Base-by-base conservation (phyloP, 2,888 invertebrate species). In the Camptogramma bilineatum region DNA sequence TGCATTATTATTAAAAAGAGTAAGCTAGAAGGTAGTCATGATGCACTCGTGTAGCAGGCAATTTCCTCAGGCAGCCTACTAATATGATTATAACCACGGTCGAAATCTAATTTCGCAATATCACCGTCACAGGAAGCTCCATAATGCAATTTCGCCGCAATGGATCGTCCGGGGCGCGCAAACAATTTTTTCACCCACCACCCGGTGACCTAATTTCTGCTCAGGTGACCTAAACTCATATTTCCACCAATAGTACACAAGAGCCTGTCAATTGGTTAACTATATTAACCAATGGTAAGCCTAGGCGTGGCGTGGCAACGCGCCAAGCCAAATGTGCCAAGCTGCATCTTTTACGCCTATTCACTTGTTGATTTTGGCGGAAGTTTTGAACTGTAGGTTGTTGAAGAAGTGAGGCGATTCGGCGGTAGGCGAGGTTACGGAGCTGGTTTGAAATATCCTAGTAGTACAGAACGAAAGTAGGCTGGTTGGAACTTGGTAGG, bases 201-300 rank as follows among this genome's bases (percentile, higher is more conserved):
- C 79, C 81, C 74, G 76, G 74, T 90, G 90, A 91, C 90, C 90
- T 77, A 87, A 72, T 84, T 90, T 62, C 62, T 9, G 50, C 62
- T 74, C 86, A 84, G 85, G 82, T 88, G 85, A 86, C 87, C 87
- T 85, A 82, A 76, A 79, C 78, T 74, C 76, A 78, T 78, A 81
- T 82, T 79, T 83, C 85, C 79, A 84, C 91, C 92, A 93, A 93
- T 93, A 78, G 82, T 83, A 87, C 71, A 79, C 78, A 78, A 83
- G 86, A 79, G 86, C 78, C 77, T 91, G 91, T 92, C 93, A 93
- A 93, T 93, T 93, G 93, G 93, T 88, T 88, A 87, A 86, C 84
- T 83, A 86, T 90, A 90, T 92, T 91, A 93, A 89, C 93, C 93
- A 93, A 93, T 93, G 84, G 87, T 83, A 81, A 80, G 86, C 82